phyloP scores from a whole-genome alignment of 1,140 invertebrate genomes.

The Papilio helenus region DNA sequence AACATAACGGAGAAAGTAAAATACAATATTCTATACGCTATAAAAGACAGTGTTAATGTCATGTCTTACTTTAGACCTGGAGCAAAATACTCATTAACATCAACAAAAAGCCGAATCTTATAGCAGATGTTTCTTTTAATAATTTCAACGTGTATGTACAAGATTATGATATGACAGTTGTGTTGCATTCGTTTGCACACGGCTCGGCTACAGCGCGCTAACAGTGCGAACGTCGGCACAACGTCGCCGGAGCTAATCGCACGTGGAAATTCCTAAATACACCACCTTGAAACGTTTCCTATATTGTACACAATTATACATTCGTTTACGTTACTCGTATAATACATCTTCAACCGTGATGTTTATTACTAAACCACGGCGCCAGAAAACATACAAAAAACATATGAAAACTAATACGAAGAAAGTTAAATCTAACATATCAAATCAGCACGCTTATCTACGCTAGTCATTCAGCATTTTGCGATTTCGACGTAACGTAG shows the following conservation, averaged over 20 bases:
- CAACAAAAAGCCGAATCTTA: no score
- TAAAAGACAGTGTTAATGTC: neutral
- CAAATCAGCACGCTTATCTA: no score
- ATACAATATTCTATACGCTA: neutral
- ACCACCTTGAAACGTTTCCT: slow-evolving; percentile 6
- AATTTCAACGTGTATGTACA: neutral
- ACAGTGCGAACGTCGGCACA: neutral
- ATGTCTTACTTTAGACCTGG: no score
- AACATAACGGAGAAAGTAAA: neutral
- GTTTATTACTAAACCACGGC: neutral
- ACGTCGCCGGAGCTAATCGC: neutral
- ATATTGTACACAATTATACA: neutral
- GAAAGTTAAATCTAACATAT: no score
- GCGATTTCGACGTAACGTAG: no score
- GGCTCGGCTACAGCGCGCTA: neutral
- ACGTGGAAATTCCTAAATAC: slow-evolving; percentile 19
- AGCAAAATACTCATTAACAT: no score
- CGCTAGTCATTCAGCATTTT: no score
- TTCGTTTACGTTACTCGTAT: neutral
- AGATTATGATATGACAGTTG: neutral
- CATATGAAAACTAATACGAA: no score
- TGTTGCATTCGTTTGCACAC: neutral
- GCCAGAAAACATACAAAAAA: no score
- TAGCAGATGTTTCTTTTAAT: no score
- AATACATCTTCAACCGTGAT: neutral